phyloP scores from a whole-genome alignment of 2,888 invertebrate species.

The Deilephila porcellus region DNA sequence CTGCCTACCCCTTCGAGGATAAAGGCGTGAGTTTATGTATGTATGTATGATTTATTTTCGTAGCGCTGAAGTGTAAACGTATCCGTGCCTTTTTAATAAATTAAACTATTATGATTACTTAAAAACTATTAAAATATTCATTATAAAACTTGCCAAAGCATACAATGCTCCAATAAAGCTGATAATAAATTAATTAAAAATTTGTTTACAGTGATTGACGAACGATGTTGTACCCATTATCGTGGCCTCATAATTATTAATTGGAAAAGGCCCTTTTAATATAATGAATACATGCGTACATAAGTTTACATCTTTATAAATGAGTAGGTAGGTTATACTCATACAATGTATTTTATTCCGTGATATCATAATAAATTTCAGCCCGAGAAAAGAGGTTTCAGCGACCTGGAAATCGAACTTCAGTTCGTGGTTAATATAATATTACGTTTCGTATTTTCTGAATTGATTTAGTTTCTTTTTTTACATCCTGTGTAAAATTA shows the following conservation, averaged over 20 bases:
- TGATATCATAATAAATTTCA: too few species aligned
- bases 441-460: too few species aligned
- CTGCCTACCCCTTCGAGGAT: too few species aligned
- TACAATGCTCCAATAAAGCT: constrained; percentile 39
- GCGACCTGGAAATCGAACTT: too few species aligned
- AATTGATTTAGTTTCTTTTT: too few species aligned
- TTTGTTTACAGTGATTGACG: constrained; percentile 50
- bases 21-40: too few species aligned
- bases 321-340: too few species aligned
- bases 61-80: neutral
- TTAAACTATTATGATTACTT: neutral
- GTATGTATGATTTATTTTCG: too few species aligned
- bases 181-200: constrained; percentile 56
- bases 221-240: constrained; percentile 45
- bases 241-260: constrained; percentile 47
- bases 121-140: constrained; percentile 16
- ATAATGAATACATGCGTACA: neutral
- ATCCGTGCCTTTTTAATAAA: neutral
- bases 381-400: too few species aligned
- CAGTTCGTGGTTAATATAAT: too few species aligned
- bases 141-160: constrained; percentile 30
- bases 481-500: too few species aligned
- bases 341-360: too few species aligned
- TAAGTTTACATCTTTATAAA: neutral
- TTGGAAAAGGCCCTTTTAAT: constrained; percentile 32